phyloP scores from a whole-genome alignment of 23 tunicate genomes.

The Botrylloides violaceus region DNA sequence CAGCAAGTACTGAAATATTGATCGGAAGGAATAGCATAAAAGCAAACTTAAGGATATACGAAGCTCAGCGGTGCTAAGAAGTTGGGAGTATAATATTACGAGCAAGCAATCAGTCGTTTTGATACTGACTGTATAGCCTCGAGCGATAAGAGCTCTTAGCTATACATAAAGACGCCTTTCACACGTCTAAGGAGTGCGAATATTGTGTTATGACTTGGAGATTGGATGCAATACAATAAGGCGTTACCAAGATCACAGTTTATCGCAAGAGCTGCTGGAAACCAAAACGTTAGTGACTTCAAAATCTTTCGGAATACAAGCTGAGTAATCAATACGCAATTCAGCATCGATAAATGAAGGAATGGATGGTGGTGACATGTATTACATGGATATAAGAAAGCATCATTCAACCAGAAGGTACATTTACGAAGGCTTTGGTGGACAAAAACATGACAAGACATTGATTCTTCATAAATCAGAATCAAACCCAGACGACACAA shows the following conservation, averaged over 20 bases:
- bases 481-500: conserved; percentile 1
- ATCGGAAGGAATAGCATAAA: too few relatives aligned
- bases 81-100: too few relatives aligned
- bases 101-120: too few relatives aligned
- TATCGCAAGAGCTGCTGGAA: background rate
- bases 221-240: too few relatives aligned
- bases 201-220: too few relatives aligned
- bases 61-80: background rate
- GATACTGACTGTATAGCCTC: background rate
- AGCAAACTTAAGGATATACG: too few relatives aligned
- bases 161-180: background rate
- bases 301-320: background rate
- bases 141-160: background rate
- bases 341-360: too few relatives aligned
- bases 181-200: background rate
- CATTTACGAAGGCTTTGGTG: conserved; percentile 10
- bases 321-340: too few relatives aligned
- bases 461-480: conserved; percentile 15
- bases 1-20: conserved; percentile 1
- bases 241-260: too few relatives aligned
- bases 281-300: background rate
- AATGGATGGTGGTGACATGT: too few relatives aligned
- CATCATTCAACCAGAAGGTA: conserved; percentile 10
- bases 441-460: conserved; percentile 10
- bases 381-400: conserved; percentile 10